Conservation (phyloP, 2,113 vertebrate genomes). For the Otis tarda region DNA sequence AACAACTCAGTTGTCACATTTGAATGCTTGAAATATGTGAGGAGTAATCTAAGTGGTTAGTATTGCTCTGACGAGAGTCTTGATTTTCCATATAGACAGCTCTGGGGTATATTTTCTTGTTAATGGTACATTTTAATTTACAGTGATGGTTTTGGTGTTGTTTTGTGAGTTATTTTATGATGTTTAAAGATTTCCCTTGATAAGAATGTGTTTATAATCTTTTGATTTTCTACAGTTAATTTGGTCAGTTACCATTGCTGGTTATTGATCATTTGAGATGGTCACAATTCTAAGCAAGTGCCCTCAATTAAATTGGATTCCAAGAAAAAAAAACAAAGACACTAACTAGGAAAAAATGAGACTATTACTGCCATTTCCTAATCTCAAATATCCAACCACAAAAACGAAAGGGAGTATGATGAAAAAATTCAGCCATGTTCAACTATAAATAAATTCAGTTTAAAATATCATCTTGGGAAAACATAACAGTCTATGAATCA, state of each 20-base stretch:
- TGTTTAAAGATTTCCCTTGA: neutral
- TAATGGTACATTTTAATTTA: slow-evolving; percentile 16
- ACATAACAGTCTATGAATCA: neutral
- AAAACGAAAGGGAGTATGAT: neutral
- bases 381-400: neutral
- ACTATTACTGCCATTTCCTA: neutral
- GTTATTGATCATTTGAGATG: neutral
- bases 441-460: neutral
- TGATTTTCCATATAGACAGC: neutral
- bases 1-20: neutral
- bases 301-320: neutral
- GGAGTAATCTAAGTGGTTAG: neutral
- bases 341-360: neutral
- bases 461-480: neutral
- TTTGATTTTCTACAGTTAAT: neutral
- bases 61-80: neutral
- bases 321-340: neutral
- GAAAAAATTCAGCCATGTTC: neutral
- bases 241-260: neutral
- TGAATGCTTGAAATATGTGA: neutral
- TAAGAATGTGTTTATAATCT: neutral
- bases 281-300: neutral
- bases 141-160: neutral
- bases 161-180: neutral
- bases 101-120: neutral